Evolutionary conservation across 1,140 invertebrate species (phyloP), one percentile per base, ranked within the genome.

Genomic region (Mamestra configurata): DNA sequence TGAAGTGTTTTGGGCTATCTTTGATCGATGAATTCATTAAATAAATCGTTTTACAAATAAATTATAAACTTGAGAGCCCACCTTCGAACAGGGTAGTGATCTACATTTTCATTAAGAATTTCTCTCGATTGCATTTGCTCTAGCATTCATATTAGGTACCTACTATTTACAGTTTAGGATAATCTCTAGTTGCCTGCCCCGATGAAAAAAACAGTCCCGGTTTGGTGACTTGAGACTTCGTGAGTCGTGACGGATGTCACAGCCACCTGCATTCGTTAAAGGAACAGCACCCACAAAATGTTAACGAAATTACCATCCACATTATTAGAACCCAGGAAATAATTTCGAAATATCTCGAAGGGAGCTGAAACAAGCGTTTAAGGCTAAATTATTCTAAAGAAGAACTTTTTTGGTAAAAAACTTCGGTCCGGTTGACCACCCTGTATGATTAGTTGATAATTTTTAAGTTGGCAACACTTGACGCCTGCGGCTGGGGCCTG

Each of bases 381-480:
- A 84, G 72, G 70, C 81, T 80, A 85, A 85, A 82, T 82, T 85
- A 86, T 88, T 86, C 82, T 84, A 84, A 87, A 84, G 83, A 83
- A 83, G 80, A 81, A 87, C 88, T 89, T 89, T 82, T 75, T 64
- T 18, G 78, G 51, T 15, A 77, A 77, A 66, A 83, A 80, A 84
- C 75, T 70, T 72, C 76, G 66, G 79, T 85, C 83, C 70, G 61
- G 83, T 53, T 85, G 87, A 83, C 86, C 82, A 87, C 83, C 84
- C 83, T 81, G 82, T 89, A 77, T 90, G 84, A 88, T 90, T 90
- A 90, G 88, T 84, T 66, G 82, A 86, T 90, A 88, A 88, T 90
- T 88, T 88, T 81, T 82, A 64, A 53, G 82, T 84, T 87, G 87
- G 86, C 79, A 89, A 79, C 87, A 84, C 75, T 83, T 76, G 79